A percentile compares a stretch with the other conserved stretches of the same genome.
These are phyloP conservation scores for Montipora capricornis DNA, from an alignment of 64 coral and sea anemone species.

Conservation along the genomic window DNA sequence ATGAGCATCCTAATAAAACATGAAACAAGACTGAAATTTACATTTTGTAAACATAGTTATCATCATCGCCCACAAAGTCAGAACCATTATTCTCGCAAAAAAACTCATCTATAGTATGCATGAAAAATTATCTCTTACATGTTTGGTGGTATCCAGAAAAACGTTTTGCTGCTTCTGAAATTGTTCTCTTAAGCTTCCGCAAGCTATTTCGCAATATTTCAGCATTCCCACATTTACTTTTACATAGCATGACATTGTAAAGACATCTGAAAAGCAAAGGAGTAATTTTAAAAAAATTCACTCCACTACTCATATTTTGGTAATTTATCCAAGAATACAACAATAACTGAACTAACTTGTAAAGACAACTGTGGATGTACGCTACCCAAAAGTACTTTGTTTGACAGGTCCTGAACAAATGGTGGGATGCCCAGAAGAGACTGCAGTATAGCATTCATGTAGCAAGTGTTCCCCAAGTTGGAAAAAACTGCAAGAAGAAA, in stretches of 20 bases:
- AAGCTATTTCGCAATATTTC: conserved; percentile 37
- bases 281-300: neutral
- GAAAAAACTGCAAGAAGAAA: conserved; percentile 75
- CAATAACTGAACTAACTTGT: conserved; percentile 72
- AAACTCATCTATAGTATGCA: no score
- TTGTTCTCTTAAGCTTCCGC: conserved; percentile 80
- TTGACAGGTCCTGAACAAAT: conserved; percentile 93
- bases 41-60: neutral
- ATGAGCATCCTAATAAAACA: conserved; percentile 78
- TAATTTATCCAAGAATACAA: neutral
- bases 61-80: neutral
- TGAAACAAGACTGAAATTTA: no score
- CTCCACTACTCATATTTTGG: neutral
- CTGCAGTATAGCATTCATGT: conserved; percentile 99
- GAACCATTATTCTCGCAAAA: neutral
- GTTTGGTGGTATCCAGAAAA: conserved; percentile 88
- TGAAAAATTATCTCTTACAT: conserved; percentile 59
- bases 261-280: conserved; percentile 7
- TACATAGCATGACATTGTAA: conserved; percentile 16
- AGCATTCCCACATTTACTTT: conserved; percentile 13
- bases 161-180: conserved; percentile 85
- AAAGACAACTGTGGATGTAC: conserved; percentile 72
- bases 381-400: conserved; percentile 57
- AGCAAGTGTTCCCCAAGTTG: conserved; percentile 98
- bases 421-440: conserved; percentile 83